Evolutionary conservation across 2,888 invertebrate genomes (phyloP).

Genomic region (Ophraella communa): DNA sequence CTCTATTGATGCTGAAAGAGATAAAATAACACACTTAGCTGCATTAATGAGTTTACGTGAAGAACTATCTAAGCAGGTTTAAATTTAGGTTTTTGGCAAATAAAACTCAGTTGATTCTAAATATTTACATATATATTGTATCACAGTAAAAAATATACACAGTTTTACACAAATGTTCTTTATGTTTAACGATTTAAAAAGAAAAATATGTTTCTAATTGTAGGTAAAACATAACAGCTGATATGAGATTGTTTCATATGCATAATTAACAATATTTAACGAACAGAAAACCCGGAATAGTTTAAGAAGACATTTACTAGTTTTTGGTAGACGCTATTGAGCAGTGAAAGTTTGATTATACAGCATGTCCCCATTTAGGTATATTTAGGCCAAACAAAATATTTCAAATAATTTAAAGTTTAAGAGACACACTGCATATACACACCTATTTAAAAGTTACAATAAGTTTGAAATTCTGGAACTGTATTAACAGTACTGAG

Average conservation of each 20-base stretch:
- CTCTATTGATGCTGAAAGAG: too few relatives aligned
- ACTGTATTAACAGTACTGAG: neutral
- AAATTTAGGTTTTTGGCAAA: neutral
- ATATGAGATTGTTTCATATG: constrained; percentile 16
- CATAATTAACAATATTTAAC: constrained; percentile 6
- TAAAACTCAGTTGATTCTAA: constrained; percentile 29
- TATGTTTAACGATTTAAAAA: constrained; percentile 18
- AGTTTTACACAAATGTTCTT: constrained; percentile 44
- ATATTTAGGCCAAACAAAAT: neutral
- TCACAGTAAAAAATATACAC: constrained; percentile 54
- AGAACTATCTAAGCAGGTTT: too few relatives aligned
- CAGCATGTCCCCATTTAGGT: neutral
- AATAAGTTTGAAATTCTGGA: neutral
- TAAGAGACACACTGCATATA: neutral
- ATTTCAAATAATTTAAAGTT: neutral
- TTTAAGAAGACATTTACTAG: neutral
- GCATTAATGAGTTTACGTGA: too few relatives aligned
- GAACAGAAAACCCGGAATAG: neutral
- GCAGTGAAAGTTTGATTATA: neutral
- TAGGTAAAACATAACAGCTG: constrained; percentile 24
- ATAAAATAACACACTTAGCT: too few relatives aligned
- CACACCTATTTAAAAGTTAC: neutral
- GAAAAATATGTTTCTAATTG: constrained; percentile 35
- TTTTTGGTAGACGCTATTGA: neutral
- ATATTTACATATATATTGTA: constrained; percentile 52